Base-by-base conservation (phyloP, 2,113 vertebrate genomes). In the Gavia stellata region DNA sequence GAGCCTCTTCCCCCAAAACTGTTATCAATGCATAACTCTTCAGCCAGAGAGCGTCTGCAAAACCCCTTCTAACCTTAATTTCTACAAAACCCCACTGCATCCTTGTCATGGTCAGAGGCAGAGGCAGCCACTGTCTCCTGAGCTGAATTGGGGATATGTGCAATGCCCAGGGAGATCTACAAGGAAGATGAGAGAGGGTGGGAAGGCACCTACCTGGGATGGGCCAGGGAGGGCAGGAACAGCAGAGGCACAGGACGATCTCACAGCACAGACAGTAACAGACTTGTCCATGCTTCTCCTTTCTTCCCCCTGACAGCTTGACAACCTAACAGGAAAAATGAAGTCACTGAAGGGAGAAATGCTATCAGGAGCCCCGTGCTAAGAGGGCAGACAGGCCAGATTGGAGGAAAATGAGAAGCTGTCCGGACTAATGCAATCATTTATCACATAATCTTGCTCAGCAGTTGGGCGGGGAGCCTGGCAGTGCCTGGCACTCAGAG, bases 301-400 rank as follows among this genome's bases (percentile, higher is more conserved):
- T 92, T 96, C 94, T 95, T 87, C 82, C 17, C 28, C 6, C 50
- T 96, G 96, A 96, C 97, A 98, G 97, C 94, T 96, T 98, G 97
- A 97, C 97, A 97, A 93, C 91, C 92, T 86, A 91, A 93, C 90
- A 96, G 97, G 94, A 97, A 95, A 97, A 96, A 96, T 97, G 96
- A 97, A 97, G 97, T 93, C 96, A 97, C 88, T 96, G 96, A 89
- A 97, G 97, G 92, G 92, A 96, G 96, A 96, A 98, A 98, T 97
- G 95, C 84, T 97, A 97, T 97, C 96, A 95, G 95, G 75, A 97
- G 96, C 92, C 97, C 94, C 6, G 86, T 97, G 96, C 96, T 96
- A 97, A 97, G 97, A 98, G 97, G 97, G 97, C 97, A 98, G 96
- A 97, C 97, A 95, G 96, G 97, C 96, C 97, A 97, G 97, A 96